These are phyloP conservation scores for Peromyscus maniculatus DNA, from an alignment of 2,113 vertebrate genomes.

Conservation along the genomic window DNA sequence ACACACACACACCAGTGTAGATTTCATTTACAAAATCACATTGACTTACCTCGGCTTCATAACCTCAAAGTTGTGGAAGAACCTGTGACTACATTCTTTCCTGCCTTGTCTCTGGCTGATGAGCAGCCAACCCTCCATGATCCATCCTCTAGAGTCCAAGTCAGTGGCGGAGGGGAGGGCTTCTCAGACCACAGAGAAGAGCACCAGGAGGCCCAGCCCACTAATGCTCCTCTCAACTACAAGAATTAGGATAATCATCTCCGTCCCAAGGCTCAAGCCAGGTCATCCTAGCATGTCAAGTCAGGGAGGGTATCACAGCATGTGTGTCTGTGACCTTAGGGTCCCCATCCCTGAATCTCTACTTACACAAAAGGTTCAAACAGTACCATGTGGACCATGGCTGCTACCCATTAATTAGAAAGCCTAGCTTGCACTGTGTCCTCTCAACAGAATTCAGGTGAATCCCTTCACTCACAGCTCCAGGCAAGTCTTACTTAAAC, in stretches of 20 bases:
- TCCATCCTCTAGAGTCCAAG: fast-evolving
- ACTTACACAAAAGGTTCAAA: background rate
- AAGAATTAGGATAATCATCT: background rate
- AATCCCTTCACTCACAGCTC: background rate
- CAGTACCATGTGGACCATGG: too few species aligned
- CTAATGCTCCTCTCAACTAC: background rate
- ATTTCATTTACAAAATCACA: background rate
- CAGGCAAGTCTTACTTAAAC: background rate
- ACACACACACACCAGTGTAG: fast-evolving
- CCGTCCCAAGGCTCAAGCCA: fast-evolving
- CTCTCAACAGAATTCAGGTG: too few species aligned
- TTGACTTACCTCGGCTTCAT: background rate
- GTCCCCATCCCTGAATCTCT: background rate
- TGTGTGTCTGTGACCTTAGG: background rate
- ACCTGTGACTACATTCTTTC: background rate
- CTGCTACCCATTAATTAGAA: background rate
- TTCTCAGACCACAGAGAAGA: background rate
- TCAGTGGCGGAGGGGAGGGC: fast-evolving
- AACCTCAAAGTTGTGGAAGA: background rate
- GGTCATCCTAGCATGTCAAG: too few species aligned
- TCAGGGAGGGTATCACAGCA: too few species aligned
- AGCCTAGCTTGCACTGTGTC: too few species aligned
- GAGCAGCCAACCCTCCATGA: background rate
- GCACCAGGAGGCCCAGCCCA: too few species aligned
- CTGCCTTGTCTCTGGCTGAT: fast-evolving